Percentiles rank a stretch among this genome's conserved stretches.
These are phyloP conservation scores for Pissodes strobi DNA, from an alignment of 1,140 invertebrate genomes.

Conservation along the genomic window DNA sequence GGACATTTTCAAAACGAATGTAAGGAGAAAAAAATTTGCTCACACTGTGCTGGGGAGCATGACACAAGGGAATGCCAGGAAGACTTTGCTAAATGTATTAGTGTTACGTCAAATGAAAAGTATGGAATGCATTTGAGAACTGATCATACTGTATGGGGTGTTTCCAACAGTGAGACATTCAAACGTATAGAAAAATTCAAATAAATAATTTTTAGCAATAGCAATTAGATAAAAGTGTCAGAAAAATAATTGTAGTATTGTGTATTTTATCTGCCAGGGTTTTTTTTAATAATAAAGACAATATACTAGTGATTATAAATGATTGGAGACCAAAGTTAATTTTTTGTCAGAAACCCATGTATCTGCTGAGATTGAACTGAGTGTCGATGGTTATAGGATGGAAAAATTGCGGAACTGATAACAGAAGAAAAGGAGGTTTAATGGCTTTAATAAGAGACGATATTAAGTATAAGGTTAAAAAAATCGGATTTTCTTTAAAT, in stretches of 20 bases:
- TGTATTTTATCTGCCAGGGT: slow-evolving; percentile 19
- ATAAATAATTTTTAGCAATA: slow-evolving; percentile 4
- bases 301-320: slow-evolving; percentile 5
- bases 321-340: slow-evolving; percentile 19
- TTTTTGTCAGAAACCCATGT: too few species aligned
- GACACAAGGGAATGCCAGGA: slow-evolving; percentile 1
- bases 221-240: slow-evolving; percentile 12
- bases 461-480: too few species aligned
- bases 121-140: too few species aligned
- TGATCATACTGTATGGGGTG: too few species aligned
- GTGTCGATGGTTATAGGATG: slow-evolving; percentile 11
- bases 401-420: background rate
- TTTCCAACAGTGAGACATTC: slow-evolving; percentile 10
- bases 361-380: slow-evolving; percentile 18
- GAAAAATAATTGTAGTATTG: background rate
- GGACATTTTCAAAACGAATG: too few species aligned
- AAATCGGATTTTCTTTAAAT: too few species aligned
- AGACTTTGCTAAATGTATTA: too few species aligned
- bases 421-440: background rate
- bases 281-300: slow-evolving; percentile 11
- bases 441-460: too few species aligned
- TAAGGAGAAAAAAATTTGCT: slow-evolving; percentile 5
- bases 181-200: slow-evolving; percentile 4
- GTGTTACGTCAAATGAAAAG: slow-evolving; percentile 15
- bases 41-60: slow-evolving; percentile 17